Base-by-base conservation (phyloP, 2,113 vertebrate species). In the Todiramphus saurophagus region DNA sequence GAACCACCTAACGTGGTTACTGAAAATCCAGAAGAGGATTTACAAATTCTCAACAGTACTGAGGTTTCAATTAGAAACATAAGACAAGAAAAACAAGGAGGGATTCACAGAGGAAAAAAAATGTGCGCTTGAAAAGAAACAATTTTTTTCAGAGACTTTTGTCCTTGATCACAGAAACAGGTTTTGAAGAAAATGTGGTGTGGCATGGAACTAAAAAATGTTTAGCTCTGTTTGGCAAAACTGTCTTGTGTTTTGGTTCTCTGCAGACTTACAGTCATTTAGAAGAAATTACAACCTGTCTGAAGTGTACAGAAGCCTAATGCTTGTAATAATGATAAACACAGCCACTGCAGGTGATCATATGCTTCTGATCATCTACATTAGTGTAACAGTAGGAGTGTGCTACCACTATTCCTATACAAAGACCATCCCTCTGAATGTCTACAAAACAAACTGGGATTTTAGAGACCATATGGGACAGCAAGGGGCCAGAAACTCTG, bases 331-430 rank as follows among this genome's bases (percentile, higher is more conserved):
- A 82, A 53, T 48, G 16, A 76, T 30, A 76, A 72, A 75, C 20
- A 68, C 0, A 5, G 37, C 31, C n/a, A 79, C 63, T 58, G 25
- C 37, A 62, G 44, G n/a, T 80, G 73, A 87, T 44, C 9, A 46
- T 17, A 43, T 17, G 20, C 31, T 73, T 48, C 68, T 53, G 16
- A 50, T 55, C 33, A n/a, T 10, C 62, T 1, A 7, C 46, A 50
- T 67, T 58, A 73, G 25, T 8, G 3, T 20, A 67, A 53, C 0
- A 56, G 44, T 5, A 59, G 11, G 11, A 21, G 15, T 2, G 0
- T 17, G 16, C 33, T 75, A 66, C 19, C 39, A 80, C 19, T 50
- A 33, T 9, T 10, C 7, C 41, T 58, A 48, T 7, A 37, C 18
- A 68, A 82, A 73, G 15, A 11, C 8, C 16, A 55, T 30, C 10